Evolutionary conservation across 2,113 vertebrate species (phyloP).

Genomic region (Zosterops japonicus): DNA sequence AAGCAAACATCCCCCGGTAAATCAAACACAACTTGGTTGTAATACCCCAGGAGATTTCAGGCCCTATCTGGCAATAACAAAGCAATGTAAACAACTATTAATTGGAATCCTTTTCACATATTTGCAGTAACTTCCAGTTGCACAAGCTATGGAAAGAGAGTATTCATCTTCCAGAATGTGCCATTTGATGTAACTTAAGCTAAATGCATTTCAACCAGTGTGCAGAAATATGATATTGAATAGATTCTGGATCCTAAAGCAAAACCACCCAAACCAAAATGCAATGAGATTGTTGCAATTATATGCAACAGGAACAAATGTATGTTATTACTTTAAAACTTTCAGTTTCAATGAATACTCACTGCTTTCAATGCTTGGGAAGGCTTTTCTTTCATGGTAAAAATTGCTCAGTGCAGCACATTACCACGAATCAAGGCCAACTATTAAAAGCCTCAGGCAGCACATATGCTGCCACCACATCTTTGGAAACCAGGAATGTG

Average conservation of each 20-base stretch:
- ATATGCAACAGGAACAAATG: background rate
- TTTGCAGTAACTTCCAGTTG: background rate
- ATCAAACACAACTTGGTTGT: background rate
- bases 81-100: background rate
- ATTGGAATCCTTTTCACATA: background rate
- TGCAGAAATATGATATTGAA: background rate
- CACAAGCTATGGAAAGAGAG: background rate
- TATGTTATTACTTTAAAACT: background rate
- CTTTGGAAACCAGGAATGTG: background rate
- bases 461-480: background rate
- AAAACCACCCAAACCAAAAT: background rate
- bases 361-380: background rate
- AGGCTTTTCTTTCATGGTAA: background rate
- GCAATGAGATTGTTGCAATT: background rate
- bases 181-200: background rate
- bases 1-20: background rate
- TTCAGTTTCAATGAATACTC: background rate
- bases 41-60: background rate
- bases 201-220: background rate
- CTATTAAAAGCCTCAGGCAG: background rate
- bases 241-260: background rate
- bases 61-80: background rate
- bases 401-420: background rate
- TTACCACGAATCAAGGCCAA: background rate
- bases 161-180: background rate